Evolutionary conservation across 1,140 invertebrate species (phyloP), one percentile per base, ranked within the genome.

Genomic region (Scylla paramamosain): DNA sequence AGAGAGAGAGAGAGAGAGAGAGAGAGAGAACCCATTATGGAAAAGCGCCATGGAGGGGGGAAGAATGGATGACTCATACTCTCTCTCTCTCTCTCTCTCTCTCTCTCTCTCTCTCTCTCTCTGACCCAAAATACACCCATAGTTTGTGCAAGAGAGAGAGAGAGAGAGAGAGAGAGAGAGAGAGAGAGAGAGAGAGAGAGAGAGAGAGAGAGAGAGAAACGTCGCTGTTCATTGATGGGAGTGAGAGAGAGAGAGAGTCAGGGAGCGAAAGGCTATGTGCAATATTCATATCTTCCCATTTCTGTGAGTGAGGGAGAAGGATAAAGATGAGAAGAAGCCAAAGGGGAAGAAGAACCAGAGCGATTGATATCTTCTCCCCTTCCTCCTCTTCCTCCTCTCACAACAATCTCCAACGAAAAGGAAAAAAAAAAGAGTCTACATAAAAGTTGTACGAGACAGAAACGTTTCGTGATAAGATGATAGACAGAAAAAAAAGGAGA

Each of bases 261-360:
- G 86, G 14, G 39, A 46, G 31, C 29, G 86, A 25, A 39, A 46
- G 45, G 25, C 0, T 0, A 46, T 7, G 67, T 77, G n/a, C 67
- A 77, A n/a, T 77, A 77, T 77, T 77, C n/a, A 77, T 77, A n/a
- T 77, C 67, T n/a, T 39, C 67, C 67, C 67, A n/a, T 77, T 77
- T 59, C 52, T 12, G 20, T 20, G 52, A 16, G 52, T 12, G 52
- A 59, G 10, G 20, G 52, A 59, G 52, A 59, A 4, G 52, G 20
- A 59, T 59, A n/a, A 91, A 29, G 59, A 29, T 16, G 39, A 91
- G 16, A n/a, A 59, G 16, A 31, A 48, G 14, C 14, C 6, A 46
- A 28, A 25, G 0, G n/a, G 46, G 10, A 10, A 45, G 20, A 39
- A 29, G 16, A 87, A 25, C 39, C 29, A 6, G 84, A 87, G 29